Base-by-base conservation (phyloP, 2,113 vertebrate genomes). In the Paramormyrops kingsleyae region DNA sequence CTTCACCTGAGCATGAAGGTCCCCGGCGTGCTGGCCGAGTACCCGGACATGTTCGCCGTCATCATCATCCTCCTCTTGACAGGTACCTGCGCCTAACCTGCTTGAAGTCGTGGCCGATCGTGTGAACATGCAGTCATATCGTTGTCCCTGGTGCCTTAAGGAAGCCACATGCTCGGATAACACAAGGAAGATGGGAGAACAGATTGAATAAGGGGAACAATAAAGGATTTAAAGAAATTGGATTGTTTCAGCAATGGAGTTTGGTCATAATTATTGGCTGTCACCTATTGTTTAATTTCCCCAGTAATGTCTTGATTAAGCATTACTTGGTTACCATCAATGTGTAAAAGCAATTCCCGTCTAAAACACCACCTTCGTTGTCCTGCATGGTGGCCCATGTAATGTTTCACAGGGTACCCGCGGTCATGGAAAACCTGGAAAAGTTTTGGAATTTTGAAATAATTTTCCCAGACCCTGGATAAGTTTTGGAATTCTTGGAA, bases 31-130 rank as follows among this genome's bases (percentile, higher is more conserved):
- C 94, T 99, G 62, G 98, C 98, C 0, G 92, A 97, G 70, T 98
- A 97, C 89, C 98, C 98, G 0, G 99, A 99, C 92, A 93, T 98
- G 91, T 98, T 99, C 9, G 96, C 99, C 0, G 98, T 99, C 84
- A 52, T 99, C 89, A 98, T 99, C 93, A 98, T 99, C 47, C 21
- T 98, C 88, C 95, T 94, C 39, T 91, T 99, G 70, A 98, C 98
- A 94, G 97, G 99, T 98, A 53, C 84, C 21, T 2, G 74, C 44
- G 1, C 44, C 83, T 47, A 10, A 42, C 77, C 39, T 0, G 13
- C 77, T 83, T 7, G 31, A 39, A 5, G 4, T 35, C 0, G 4
- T 39, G 31, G 1, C 70, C 3, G 24, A 27, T 70, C 66, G 9
- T 12, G 66, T 70, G 2, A 35, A 74, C 66, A 2, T 77, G 70